These are phyloP conservation scores for Spheniscus mendiculus DNA, from an alignment of 2,113 vertebrate genomes.

Conservation along the genomic window DNA sequence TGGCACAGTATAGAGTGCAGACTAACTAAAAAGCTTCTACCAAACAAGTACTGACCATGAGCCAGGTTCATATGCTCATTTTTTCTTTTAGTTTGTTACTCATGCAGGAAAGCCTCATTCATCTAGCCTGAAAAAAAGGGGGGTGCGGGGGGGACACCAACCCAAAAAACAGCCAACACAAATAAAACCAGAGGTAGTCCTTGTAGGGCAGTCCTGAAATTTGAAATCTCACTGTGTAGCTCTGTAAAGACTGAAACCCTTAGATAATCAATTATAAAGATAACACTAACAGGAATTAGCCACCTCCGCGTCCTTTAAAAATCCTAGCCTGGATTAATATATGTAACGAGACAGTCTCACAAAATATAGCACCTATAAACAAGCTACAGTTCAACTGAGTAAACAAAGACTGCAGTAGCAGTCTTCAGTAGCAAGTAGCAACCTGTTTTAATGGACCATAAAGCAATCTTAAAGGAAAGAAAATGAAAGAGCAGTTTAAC, in stretches of 20 bases:
- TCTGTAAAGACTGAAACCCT: not conserved
- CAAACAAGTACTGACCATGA: not conserved
- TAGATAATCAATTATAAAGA: not conserved
- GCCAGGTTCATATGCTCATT: not conserved
- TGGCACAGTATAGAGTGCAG: not conserved
- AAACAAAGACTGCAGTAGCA: not conserved
- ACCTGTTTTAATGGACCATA: not conserved
- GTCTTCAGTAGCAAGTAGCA: not conserved
- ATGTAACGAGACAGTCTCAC: not conserved
- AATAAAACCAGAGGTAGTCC: not conserved
- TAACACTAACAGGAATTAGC: not conserved
- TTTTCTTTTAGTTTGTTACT: not conserved
- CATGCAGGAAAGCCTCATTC: not conserved
- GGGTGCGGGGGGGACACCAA: not conserved
- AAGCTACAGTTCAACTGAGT: not conserved
- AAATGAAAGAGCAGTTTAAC: not conserved
- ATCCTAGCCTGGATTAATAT: not conserved
- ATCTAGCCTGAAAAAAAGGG: not conserved
- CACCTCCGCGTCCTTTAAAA: accelerated
- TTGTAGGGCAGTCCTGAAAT: not conserved
- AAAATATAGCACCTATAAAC: not conserved
- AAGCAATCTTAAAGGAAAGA: not conserved
- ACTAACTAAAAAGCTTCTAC: not conserved
- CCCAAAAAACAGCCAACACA: not conserved
- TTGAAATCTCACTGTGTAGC: not conserved